Percentiles rank a stretch among this genome's conserved stretches.
These are phyloP conservation scores for Ametastegia equiseti DNA, from an alignment of 2,888 invertebrate genomes.

Conservation along the genomic window DNA sequence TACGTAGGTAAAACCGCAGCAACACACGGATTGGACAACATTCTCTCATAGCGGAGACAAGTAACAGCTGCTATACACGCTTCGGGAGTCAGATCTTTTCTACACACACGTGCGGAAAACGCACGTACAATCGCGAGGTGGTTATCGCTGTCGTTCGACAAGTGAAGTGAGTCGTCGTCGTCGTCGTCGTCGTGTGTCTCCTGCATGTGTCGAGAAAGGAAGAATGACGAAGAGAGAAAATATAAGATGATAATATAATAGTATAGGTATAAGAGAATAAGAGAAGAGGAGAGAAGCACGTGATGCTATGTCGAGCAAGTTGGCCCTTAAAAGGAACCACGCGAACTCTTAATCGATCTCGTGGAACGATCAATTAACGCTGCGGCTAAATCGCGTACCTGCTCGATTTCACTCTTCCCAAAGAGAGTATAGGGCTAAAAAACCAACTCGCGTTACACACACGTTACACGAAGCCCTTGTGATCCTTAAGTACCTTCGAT, in stretches of 20 bases:
- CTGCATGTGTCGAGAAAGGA: neutral
- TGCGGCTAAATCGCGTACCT: slow-evolving; percentile 51
- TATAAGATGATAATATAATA: too few relatives aligned
- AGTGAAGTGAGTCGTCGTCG: slow-evolving; percentile 32
- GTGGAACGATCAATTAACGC: slow-evolving; percentile 56
- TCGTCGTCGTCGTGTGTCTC: neutral
- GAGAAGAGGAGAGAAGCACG: slow-evolving; percentile 6
- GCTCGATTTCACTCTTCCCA: slow-evolving; percentile 4
- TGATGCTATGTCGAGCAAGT: slow-evolving; percentile 43
- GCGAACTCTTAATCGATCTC: slow-evolving; percentile 52
- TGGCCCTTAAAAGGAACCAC: slow-evolving; percentile 48
- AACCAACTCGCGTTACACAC: too few relatives aligned
- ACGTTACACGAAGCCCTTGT: neutral
- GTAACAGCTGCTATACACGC: neutral
- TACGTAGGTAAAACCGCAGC: too few relatives aligned
- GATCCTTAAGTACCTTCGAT: neutral
- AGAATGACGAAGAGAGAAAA: too few relatives aligned
- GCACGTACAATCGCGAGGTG: too few relatives aligned
- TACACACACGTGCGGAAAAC: too few relatives aligned
- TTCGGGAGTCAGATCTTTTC: too few relatives aligned
- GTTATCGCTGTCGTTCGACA: slow-evolving; percentile 13
- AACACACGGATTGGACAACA: slow-evolving; percentile 40
- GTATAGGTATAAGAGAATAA: too few relatives aligned
- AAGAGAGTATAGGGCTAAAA: neutral
- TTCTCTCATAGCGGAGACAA: neutral